These are phyloP conservation scores for Hassar affinis DNA, from an alignment of 2,113 vertebrate genomes.

Conservation along the genomic window DNA sequence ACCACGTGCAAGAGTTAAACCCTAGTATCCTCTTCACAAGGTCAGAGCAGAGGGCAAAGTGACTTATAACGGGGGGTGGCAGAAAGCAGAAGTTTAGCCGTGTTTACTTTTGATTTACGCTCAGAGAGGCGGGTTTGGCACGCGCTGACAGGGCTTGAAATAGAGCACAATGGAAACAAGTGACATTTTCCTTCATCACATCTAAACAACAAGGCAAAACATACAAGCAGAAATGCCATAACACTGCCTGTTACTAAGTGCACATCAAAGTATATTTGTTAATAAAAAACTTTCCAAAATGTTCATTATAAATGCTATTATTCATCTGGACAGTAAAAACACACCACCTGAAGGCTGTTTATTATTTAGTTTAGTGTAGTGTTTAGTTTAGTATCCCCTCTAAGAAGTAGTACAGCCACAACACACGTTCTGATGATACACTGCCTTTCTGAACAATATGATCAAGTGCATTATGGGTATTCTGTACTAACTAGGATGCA, in stretches of 20 bases:
- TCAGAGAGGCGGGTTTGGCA: background rate
- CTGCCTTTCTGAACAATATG: background rate
- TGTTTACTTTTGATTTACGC: constrained; percentile 39
- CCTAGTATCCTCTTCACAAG: background rate
- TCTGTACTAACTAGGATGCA: background rate
- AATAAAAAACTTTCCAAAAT: background rate
- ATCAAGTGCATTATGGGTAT: background rate
- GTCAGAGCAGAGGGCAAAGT: background rate
- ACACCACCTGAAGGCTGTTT: background rate
- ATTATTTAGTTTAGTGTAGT: no score
- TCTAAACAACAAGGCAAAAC: background rate
- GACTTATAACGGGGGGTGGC: constrained; percentile 3
- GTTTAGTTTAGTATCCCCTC: background rate
- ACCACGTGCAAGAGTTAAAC: background rate
- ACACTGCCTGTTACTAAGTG: background rate
- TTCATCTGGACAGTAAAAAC: background rate
- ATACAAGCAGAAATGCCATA: background rate
- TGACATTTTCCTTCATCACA: background rate
- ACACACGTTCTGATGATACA: background rate
- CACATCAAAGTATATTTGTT: background rate
- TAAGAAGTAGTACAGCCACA: background rate
- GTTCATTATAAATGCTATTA: background rate
- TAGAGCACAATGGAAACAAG: constrained; percentile 41
- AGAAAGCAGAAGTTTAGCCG: background rate
- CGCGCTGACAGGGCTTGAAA: constrained; percentile 24